These are phyloP conservation scores for Megaptera novaeangliae DNA, from an alignment of 2,113 vertebrate genomes.

Conservation along the genomic window DNA sequence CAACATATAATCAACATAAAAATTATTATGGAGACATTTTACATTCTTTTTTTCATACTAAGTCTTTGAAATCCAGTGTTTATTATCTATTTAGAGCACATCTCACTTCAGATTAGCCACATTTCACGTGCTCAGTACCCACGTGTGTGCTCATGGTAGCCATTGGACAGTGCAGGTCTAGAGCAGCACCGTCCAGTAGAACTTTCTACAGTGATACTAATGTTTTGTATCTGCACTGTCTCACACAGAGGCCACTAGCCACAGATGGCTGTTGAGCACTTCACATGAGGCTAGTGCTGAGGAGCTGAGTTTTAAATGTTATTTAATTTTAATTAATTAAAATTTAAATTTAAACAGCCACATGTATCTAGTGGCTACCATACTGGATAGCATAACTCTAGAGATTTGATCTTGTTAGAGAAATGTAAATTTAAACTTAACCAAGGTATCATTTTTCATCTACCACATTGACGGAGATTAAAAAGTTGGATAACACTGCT, in stretches of 20 bases:
- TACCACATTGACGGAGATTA: background rate
- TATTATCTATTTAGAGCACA: background rate
- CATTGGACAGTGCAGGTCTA: background rate
- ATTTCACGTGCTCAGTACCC: background rate
- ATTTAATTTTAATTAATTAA: background rate
- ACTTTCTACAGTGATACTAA: accelerated
- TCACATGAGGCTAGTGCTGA: background rate
- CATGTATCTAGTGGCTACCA: background rate
- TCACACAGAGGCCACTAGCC: background rate
- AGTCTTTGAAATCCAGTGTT: background rate
- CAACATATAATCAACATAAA: background rate
- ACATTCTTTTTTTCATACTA: background rate
- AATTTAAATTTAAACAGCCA: background rate
- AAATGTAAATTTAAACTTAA: background rate
- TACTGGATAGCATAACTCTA: background rate
- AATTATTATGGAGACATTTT: background rate
- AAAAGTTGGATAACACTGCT: background rate
- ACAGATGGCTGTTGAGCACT: background rate
- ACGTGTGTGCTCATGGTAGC: background rate
- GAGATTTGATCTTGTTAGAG: background rate
- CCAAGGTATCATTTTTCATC: background rate
- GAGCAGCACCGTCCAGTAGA: background rate
- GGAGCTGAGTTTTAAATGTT: background rate
- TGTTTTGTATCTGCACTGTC: background rate
- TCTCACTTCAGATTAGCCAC: background rate